phyloP scores from a whole-genome alignment of 2,888 invertebrate species.

The Phymatocera aterrima region DNA sequence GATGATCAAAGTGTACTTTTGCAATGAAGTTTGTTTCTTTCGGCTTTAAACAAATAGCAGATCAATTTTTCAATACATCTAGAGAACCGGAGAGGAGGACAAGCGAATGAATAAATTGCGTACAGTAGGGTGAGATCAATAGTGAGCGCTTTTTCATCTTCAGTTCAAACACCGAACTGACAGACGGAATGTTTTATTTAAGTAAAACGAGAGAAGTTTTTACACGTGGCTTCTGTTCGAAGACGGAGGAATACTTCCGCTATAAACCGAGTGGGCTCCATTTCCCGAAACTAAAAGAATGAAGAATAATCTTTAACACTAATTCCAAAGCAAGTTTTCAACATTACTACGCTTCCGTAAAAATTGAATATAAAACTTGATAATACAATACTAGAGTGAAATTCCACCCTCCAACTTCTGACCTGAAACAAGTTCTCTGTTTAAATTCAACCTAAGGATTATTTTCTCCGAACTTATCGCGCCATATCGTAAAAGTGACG shows the following conservation, averaged over 20 bases:
- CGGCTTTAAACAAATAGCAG: not conserved
- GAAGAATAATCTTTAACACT: not conserved
- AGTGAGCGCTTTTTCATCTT: constrained; percentile 1
- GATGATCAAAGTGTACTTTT: constrained; percentile 1
- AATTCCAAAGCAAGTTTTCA: not conserved
- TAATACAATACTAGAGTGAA: not conserved
- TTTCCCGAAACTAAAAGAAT: not conserved
- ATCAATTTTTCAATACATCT: not conserved
- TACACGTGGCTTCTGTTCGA: constrained; percentile 26
- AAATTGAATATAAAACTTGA: not conserved
- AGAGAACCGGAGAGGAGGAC: not conserved
- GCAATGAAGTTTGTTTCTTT: not conserved
- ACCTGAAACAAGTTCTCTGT: too few relatives aligned
- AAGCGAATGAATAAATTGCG: not conserved
- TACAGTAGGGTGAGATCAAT: not conserved
- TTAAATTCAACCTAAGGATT: too few relatives aligned
- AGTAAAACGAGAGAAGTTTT: not conserved
- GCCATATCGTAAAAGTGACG: not conserved
- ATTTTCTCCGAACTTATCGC: not conserved
- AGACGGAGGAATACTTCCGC: constrained; percentile 13
- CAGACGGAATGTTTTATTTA: not conserved
- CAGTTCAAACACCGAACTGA: not conserved
- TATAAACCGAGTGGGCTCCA: not conserved
- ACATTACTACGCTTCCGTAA: not conserved
- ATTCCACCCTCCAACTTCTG: not conserved